Conservation (phyloP, 2,888 invertebrate species). For the Drosophila hamatofila region DNA sequence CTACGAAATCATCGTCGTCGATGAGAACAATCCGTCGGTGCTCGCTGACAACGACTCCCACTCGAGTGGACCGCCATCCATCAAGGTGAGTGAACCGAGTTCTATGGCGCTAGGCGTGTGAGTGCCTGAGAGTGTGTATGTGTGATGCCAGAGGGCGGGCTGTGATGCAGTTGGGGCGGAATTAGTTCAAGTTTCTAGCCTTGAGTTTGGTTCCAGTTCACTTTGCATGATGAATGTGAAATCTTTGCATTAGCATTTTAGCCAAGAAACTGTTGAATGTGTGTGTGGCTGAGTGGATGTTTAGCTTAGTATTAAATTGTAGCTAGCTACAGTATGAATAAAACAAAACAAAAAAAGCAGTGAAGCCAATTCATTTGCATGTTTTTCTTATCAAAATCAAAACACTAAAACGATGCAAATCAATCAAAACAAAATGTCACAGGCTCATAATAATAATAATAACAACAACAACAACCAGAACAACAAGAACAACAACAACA, state of each 20-base stretch:
- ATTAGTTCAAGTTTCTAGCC: constrained; percentile 6
- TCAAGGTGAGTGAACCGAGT: constrained; percentile 89
- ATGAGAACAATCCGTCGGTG: constrained; percentile 94
- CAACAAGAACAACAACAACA: constrained; percentile 42
- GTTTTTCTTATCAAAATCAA: constrained; percentile 36
- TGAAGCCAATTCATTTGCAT: constrained; percentile 49
- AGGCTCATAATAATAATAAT: constrained; percentile 67
- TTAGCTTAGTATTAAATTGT: background rate
- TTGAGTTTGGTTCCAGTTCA: constrained; percentile 27
- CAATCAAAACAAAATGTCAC: constrained; percentile 67
- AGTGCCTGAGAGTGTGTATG: background rate
- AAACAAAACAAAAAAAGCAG: background rate
- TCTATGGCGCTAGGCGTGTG: background rate
- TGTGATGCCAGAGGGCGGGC: background rate
- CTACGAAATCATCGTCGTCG: constrained; percentile 95
- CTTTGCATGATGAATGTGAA: constrained; percentile 50
- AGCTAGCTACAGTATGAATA: background rate
- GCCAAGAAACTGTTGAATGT: background rate
- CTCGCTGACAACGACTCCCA: constrained; percentile 92
- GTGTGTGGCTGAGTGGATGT: constrained; percentile 3
- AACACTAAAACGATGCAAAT: constrained; percentile 50
- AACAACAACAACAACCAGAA: constrained; percentile 53
- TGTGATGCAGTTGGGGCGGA: background rate
- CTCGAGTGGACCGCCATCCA: constrained; percentile 91
- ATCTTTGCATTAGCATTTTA: constrained; percentile 1